These are phyloP conservation scores for Bubo blakistoni DNA, from an alignment of 2,113 vertebrate genomes.

Conservation along the genomic window DNA sequence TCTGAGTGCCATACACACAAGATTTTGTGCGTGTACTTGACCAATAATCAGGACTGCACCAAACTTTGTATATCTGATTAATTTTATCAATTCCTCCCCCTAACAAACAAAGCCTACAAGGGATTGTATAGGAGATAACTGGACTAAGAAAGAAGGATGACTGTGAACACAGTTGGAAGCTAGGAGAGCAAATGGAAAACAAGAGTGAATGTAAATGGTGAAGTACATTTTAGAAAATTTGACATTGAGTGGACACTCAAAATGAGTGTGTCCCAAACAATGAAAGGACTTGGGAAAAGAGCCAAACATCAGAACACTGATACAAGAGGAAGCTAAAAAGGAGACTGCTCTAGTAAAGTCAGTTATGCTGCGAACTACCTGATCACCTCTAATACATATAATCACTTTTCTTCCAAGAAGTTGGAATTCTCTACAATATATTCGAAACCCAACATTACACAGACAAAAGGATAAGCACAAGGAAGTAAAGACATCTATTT, in stretches of 20 bases:
- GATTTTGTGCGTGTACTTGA: neutral
- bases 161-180: neutral
- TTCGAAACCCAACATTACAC: neutral
- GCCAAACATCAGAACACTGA: neutral
- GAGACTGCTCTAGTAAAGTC: neutral
- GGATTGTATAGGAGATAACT: fast-evolving
- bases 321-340: neutral
- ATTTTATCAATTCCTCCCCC: neutral
- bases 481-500: neutral
- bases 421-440: neutral
- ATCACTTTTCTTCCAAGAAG: neutral
- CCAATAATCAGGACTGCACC: neutral
- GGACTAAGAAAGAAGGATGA: neutral
- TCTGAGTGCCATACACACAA: neutral
- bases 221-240: neutral
- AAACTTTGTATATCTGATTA: neutral
- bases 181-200: neutral
- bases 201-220: neutral
- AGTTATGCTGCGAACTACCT: neutral
- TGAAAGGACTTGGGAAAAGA: neutral
- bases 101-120: neutral
- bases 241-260: neutral
- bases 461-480: neutral
- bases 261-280: neutral
- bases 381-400: neutral